Percentiles rank a stretch among this genome's conserved stretches.
Conservation (phyloP, 23 tunicate genomes). For the Oikopleura dioica region DNA sequence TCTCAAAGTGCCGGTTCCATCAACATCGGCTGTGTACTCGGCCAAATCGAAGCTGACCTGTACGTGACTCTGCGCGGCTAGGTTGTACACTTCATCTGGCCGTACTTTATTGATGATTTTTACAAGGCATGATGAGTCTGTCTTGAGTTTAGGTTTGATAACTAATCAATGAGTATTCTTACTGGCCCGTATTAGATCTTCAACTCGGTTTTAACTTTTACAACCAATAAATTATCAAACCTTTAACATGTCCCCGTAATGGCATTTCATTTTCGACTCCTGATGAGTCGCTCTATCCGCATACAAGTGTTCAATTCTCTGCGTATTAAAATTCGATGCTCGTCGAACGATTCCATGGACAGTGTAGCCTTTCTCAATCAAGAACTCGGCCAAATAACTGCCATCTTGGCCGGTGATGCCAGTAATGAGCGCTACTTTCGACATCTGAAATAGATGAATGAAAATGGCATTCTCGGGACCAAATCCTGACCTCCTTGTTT, state of each 20-base stretch:
- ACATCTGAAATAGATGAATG: too few relatives aligned
- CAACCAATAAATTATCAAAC: too few relatives aligned
- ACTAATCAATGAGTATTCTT: too few relatives aligned
- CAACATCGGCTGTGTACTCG: conserved; percentile 97
- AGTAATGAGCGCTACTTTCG: conserved; percentile 14
- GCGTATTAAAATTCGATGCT: conserved; percentile 59
- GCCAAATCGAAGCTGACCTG: conserved; percentile 85
- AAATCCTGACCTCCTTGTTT: too few relatives aligned
- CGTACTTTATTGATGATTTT: conserved; percentile 66
- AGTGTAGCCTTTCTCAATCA: conserved; percentile 55
- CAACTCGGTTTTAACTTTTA: too few relatives aligned
- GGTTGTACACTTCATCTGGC: conserved; percentile 82
- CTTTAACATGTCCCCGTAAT: conserved; percentile 90
- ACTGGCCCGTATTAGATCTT: too few relatives aligned
- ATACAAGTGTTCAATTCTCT: conserved; percentile 71
- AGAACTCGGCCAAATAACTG: conserved; percentile 64
- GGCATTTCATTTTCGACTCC: conserved; percentile 62
- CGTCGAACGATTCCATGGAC: conserved; percentile 93
- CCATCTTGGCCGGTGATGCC: conserved; percentile 97
- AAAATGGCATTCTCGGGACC: too few relatives aligned
- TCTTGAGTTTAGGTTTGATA: too few relatives aligned
- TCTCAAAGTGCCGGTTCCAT: conserved; percentile 74
- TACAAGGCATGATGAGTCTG: conserved; percentile 81
- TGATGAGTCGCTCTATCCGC: conserved; percentile 62
- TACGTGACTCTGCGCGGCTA: conserved; percentile 93